phyloP scores from a whole-genome alignment of 2,797 vertebrate genomes.

The Sylvia borin region DNA sequence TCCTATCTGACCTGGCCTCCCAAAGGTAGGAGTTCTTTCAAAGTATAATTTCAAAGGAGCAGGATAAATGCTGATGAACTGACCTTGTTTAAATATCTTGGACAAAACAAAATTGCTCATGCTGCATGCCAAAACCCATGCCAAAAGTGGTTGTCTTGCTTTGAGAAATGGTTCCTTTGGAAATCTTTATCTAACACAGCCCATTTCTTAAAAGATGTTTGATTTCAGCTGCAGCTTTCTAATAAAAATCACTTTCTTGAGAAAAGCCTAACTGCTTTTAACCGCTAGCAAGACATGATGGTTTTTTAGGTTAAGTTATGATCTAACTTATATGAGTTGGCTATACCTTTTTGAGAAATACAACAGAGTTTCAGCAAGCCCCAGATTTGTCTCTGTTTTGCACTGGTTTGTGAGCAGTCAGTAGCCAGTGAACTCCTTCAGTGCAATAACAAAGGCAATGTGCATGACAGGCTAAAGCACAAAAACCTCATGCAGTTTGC shows the following conservation, averaged over 20 bases:
- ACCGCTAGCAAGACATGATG: background rate
- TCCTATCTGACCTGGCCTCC: background rate
- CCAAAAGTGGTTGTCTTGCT: background rate
- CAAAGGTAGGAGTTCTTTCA: background rate
- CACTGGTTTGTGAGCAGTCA: background rate
- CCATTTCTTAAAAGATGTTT: background rate
- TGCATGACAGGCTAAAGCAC: background rate
- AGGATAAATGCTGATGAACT: background rate
- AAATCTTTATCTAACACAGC: background rate
- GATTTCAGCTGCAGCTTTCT: background rate
- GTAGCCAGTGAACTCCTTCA: background rate
- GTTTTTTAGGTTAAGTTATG: background rate
- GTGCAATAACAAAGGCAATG: background rate
- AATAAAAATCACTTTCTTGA: background rate
- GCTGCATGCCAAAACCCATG: background rate
- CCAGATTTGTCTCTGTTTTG: background rate
- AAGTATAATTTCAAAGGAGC: background rate
- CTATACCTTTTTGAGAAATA: background rate
- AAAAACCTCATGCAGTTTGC: background rate
- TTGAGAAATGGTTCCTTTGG: background rate
- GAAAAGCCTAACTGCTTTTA: background rate
- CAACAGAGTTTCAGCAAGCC: background rate
- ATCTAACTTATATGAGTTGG: background rate
- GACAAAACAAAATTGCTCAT: background rate
- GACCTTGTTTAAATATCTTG: background rate